These are phyloP conservation scores for Archegozetes longisetosus DNA, from an alignment of 1,140 invertebrate species.

Conservation along the genomic window DNA sequence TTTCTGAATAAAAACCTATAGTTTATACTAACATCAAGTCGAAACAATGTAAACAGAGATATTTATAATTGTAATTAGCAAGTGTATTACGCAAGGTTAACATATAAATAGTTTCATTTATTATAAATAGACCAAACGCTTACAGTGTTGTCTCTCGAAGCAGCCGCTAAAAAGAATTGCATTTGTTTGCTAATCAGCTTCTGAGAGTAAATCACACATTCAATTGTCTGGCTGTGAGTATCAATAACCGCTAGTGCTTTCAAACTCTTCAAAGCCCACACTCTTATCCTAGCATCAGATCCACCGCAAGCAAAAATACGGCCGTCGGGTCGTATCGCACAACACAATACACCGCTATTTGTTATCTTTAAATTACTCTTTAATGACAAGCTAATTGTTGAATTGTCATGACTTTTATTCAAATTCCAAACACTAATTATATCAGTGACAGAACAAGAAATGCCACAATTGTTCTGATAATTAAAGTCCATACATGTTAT, in stretches of 20 bases:
- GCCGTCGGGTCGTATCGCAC: slow-evolving; percentile 48
- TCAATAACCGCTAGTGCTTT: slow-evolving; percentile 52
- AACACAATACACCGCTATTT: slow-evolving; percentile 49
- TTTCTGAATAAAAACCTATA: too few relatives aligned
- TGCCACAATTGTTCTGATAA: background rate
- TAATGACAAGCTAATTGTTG: background rate
- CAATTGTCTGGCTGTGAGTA: slow-evolving; percentile 23
- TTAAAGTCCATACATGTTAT: slow-evolving; percentile 5
- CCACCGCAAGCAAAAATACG: slow-evolving; percentile 56
- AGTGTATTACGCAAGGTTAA: too few relatives aligned
- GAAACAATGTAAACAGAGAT: too few relatives aligned
- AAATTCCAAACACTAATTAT: background rate
- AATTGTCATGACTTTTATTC: background rate
- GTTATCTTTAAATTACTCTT: slow-evolving; percentile 21
- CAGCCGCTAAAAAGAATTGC: background rate
- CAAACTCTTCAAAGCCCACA: slow-evolving; percentile 60
- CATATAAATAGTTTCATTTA: too few relatives aligned
- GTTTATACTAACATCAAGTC: too few relatives aligned
- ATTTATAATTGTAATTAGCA: too few relatives aligned
- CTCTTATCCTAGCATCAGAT: slow-evolving; percentile 54
- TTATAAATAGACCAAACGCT: slow-evolving; percentile 20
- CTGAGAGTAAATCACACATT: slow-evolving; percentile 10
- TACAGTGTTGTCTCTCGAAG: slow-evolving; percentile 17
- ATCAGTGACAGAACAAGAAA: slow-evolving; percentile 1
- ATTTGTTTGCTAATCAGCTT: background rate